phyloP scores from a whole-genome alignment of 1,140 invertebrate species.

The Hyphantria cunea region DNA sequence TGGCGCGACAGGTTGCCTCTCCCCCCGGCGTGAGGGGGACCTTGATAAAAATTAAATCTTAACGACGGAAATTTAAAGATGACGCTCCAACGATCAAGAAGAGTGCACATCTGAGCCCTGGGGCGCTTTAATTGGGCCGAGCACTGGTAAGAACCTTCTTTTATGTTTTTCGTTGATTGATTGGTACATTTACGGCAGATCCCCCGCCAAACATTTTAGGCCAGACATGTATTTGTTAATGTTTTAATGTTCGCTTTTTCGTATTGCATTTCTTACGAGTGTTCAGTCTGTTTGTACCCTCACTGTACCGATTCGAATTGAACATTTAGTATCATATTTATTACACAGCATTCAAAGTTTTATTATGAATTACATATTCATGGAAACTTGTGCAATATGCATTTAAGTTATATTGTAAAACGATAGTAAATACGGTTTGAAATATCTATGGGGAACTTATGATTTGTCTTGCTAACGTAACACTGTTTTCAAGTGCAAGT shows the following conservation, averaged over 20 bases:
- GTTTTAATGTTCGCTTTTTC: slow-evolving; percentile 23
- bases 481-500: slow-evolving; percentile 5
- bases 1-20: slow-evolving; percentile 76
- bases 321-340: slow-evolving; percentile 29
- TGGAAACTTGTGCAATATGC: slow-evolving; percentile 30
- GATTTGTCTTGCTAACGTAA: slow-evolving; percentile 18
- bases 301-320: slow-evolving; percentile 9
- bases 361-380: no score
- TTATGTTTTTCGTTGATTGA: slow-evolving; percentile 64
- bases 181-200: slow-evolving; percentile 38
- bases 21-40: slow-evolving; percentile 43
- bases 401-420: slow-evolving; percentile 21
- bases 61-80: slow-evolving; percentile 81
- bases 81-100: slow-evolving; percentile 80
- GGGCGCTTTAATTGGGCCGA: slow-evolving; percentile 76
- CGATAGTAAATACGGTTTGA: slow-evolving; percentile 16
- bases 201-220: slow-evolving; percentile 26
- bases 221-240: slow-evolving; percentile 28
- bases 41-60: slow-evolving; percentile 81
- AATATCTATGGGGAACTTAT: slow-evolving; percentile 19
- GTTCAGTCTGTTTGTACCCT: slow-evolving; percentile 2
- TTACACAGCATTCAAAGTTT: slow-evolving; percentile 25
- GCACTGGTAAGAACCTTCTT: slow-evolving; percentile 34
- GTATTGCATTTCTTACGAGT: slow-evolving; percentile 6
- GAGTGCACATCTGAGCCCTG: slow-evolving; percentile 75